A percentile compares a stretch with the other conserved stretches of the same genome.
Evolutionary conservation across 2,113 vertebrate genomes (phyloP).

Genomic region (Archilochus colubris): DNA sequence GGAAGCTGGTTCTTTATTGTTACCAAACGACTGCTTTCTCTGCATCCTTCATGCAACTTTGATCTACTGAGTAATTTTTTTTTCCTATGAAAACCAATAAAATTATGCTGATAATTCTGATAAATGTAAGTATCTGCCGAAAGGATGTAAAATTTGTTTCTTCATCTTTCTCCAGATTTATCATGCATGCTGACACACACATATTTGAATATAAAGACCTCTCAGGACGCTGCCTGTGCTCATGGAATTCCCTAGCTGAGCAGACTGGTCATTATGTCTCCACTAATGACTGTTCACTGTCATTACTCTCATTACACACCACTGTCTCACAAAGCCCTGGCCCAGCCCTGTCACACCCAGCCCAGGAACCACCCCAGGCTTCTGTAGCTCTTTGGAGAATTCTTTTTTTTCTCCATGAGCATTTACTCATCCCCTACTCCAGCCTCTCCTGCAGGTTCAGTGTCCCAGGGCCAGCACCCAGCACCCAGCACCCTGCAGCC

Average conservation of each 20-base stretch:
- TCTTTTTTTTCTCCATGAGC: background rate
- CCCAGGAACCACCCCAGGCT: background rate
- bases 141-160: background rate
- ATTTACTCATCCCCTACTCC: background rate
- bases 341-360: background rate
- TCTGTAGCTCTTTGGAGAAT: background rate
- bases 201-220: background rate
- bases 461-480: too few relatives aligned
- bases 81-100: background rate
- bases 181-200: fast-evolving
- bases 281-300: background rate
- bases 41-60: background rate
- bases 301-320: too few relatives aligned
- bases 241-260: background rate
- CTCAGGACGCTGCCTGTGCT: background rate
- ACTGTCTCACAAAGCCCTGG: background rate
- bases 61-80: background rate
- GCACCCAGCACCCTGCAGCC: background rate
- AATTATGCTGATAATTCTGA: background rate
- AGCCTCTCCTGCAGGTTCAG: fast-evolving
- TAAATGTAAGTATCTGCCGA: background rate
- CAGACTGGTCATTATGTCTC: background rate
- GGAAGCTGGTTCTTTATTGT: background rate
- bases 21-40: background rate
- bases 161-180: background rate